phyloP scores from a whole-genome alignment of 2,888 invertebrate species.

The Catocala sponsa region DNA sequence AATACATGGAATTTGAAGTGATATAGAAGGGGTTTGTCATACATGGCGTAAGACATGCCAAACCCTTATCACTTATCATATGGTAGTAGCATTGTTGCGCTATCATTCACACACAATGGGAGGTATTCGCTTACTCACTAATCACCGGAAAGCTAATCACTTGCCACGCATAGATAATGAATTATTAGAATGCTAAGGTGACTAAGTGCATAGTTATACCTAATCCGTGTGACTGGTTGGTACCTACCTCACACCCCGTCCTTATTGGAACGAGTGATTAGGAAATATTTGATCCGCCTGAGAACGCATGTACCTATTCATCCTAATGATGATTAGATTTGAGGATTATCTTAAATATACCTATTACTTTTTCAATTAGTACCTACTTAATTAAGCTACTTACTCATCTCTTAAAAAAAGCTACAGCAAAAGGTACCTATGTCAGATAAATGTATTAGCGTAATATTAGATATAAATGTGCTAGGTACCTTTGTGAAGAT shows the following conservation, averaged over 20 bases:
- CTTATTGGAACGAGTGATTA: background rate
- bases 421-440: no score
- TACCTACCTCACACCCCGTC: background rate
- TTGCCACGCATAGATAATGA: constrained; percentile 42
- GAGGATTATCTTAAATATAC: no score
- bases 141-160: constrained; percentile 53
- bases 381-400: no score
- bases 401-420: no score
- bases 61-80: constrained; percentile 35
- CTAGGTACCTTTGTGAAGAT: no score
- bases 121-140: constrained; percentile 55
- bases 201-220: constrained; percentile 33
- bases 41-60: constrained; percentile 1
- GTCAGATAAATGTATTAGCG: no score
- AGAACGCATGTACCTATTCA: no score
- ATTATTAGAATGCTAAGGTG: constrained; percentile 40
- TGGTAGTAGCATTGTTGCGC: constrained; percentile 33
- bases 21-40: constrained; percentile 7
- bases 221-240: constrained; percentile 7
- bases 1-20: background rate
- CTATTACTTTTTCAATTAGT: no score
- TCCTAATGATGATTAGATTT: no score
- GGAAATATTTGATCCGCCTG: background rate
- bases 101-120: constrained; percentile 37
- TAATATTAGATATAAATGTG: no score